Conservation (phyloP, 2,797 vertebrate genomes). For the Phoebastria nigripes region DNA sequence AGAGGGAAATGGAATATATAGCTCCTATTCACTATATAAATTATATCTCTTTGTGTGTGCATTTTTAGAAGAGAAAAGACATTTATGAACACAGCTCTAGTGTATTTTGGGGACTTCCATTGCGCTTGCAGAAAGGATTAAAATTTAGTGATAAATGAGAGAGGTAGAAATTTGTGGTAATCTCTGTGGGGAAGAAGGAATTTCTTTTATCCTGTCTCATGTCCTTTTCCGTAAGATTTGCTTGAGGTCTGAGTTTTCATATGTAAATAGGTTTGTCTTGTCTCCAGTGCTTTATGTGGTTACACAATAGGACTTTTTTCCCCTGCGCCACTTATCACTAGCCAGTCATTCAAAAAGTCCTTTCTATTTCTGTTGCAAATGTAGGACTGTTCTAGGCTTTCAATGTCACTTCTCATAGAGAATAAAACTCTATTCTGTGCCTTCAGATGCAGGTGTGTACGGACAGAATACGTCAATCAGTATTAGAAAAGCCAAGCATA, state of each 20-base stretch:
- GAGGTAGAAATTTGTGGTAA: neutral
- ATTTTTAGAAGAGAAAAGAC: neutral
- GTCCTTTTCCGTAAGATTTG: neutral
- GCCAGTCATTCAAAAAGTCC: slow-evolving; percentile 21
- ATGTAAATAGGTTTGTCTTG: slow-evolving; percentile 38
- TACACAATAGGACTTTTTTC: slow-evolving; percentile 13
- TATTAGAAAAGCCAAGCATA: neutral
- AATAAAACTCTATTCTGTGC: neutral
- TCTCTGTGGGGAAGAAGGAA: neutral
- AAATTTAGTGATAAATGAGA: neutral
- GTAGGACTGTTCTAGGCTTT: neutral
- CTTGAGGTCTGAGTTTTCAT: slow-evolving; percentile 9
- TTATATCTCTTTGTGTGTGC: neutral
- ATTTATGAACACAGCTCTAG: neutral
- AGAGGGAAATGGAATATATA: neutral
- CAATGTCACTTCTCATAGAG: neutral
- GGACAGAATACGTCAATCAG: neutral
- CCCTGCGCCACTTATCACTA: neutral
- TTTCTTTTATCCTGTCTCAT: neutral
- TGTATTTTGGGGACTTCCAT: neutral
- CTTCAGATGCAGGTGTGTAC: neutral
- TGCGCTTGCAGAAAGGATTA: neutral
- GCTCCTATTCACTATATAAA: neutral
- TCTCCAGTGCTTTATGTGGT: slow-evolving; percentile 19
- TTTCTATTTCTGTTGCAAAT: slow-evolving; percentile 42